A percentile compares a stretch with the other conserved stretches of the same genome.
Conservation (phyloP, 2,113 vertebrate species). For the Microtus richardsoni region DNA sequence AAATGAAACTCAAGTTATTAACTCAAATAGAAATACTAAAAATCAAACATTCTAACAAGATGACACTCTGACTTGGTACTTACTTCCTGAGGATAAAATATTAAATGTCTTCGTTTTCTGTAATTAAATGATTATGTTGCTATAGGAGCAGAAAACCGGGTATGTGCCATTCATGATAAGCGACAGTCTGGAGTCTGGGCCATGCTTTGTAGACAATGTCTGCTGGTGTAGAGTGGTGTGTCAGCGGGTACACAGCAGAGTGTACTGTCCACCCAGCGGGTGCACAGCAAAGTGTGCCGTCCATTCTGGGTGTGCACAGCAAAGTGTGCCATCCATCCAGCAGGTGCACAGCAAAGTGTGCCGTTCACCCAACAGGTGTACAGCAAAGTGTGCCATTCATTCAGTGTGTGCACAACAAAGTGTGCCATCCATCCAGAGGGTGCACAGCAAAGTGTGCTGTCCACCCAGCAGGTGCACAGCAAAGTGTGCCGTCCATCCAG, state of each 20-base stretch:
- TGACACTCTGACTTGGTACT: not conserved
- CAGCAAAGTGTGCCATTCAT: too few species aligned
- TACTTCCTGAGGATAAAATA: not conserved
- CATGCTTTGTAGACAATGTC: not conserved
- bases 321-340: too few species aligned
- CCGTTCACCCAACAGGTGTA: too few species aligned
- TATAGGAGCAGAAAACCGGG: not conserved
- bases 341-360: too few species aligned
- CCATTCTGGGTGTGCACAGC: too few species aligned
- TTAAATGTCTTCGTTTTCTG: not conserved
- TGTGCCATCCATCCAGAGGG: too few species aligned
- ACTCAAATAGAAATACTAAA: conserved; percentile 4
- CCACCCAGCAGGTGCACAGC: not conserved
- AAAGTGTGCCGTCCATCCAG: too few species aligned
- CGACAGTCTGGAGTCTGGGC: not conserved
- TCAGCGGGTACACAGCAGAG: too few species aligned
- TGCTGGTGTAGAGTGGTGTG: not conserved
- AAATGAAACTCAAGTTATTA: conserved; percentile 11
- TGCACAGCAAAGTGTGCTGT: too few species aligned
- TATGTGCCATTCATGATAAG: not conserved
- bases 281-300: not conserved
- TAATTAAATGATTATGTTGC: not conserved
- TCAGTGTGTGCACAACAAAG: too few species aligned
- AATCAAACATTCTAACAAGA: not conserved
- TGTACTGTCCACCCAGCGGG: too few species aligned